Evolutionary conservation across 2,113 vertebrate species (phyloP), one percentile per base, ranked within the genome.

Genomic region (Spheniscus mendiculus): DNA sequence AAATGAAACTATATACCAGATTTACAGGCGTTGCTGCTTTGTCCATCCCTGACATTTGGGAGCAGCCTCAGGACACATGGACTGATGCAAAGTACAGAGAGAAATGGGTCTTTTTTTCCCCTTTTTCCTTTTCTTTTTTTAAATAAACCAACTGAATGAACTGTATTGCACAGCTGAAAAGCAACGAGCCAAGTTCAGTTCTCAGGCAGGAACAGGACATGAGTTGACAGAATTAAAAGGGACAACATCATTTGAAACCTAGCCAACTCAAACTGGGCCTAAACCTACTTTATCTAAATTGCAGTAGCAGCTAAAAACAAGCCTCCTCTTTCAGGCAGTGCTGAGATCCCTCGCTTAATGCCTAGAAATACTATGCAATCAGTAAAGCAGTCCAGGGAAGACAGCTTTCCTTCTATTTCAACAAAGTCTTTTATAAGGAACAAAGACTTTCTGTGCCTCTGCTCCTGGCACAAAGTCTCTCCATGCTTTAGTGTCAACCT

Each of bases 381-480:
- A 70, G 88, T 63, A 94, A 84, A 93, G 76, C 65, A 84, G 81
- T 38, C 59, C 10, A 8, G 71, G 58, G 47, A 91, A 92, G 96
- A 88, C 79, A 93, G 92, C 59, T 81, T 94, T 93, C 72, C 63
- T 90, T 96, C 63, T 96, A 86, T 66, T 97, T 93, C 79, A 95
- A 61, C 82, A 81, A 88, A 82, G 83, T 80, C 85, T 71, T 94
- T 94, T 83, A 70, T 61, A 92, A 55, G 38, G 38, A 96, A 96
- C 90, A 96, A 94, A 97, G 92, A 79, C 83, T 78, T 95, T 95
- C 92, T 97, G 92, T 96, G 90, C 85, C 76, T 90, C 78, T 88
- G 49, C 83, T 96, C 45, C 89, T 89, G 95, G 83, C 91, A 93
- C 61, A 83, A 90, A 87, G 70, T 78, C 66, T 82, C 72, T 74